Evolutionary conservation across 2,888 invertebrate species (phyloP).

Genomic region (Chrysodeixis includens): DNA sequence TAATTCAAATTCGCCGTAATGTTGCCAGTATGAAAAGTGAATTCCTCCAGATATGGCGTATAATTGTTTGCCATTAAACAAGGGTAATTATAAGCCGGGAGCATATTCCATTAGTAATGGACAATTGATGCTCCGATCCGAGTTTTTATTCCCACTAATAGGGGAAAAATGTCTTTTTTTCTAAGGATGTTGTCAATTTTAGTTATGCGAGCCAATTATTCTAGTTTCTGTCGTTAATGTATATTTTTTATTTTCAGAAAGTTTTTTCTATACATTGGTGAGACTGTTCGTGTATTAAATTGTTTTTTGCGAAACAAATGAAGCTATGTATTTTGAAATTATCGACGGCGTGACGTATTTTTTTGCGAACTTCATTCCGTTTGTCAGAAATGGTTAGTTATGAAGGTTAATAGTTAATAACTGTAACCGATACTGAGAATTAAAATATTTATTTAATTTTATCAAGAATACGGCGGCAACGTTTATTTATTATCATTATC

Average conservation of each 20-base stretch:
- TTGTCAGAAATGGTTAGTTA: background rate
- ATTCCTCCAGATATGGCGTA: conserved; percentile 48
- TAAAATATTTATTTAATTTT: conserved; percentile 6
- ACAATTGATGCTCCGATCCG: conserved; percentile 52
- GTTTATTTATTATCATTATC: background rate
- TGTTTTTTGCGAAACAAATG: background rate
- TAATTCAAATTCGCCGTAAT: conserved; percentile 34
- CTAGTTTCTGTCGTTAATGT: conserved; percentile 6
- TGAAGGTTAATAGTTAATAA: conserved; percentile 8
- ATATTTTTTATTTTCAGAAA: conserved; percentile 16
- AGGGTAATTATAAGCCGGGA: conserved; percentile 50
- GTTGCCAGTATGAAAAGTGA: conserved; percentile 40
- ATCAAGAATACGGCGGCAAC: background rate
- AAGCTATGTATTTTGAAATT: background rate
- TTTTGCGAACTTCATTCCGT: background rate
- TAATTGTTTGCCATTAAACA: conserved; percentile 66
- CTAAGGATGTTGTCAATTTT: conserved; percentile 40
- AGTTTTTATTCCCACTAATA: conserved; percentile 52
- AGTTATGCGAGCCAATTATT: conserved; percentile 26
- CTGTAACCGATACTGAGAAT: conserved; percentile 3
- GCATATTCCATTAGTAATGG: conserved; percentile 50
- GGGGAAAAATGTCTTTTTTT: conserved; percentile 33
- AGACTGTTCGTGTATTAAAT: background rate
- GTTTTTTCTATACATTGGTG: conserved; percentile 5
- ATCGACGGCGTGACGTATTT: background rate